Conservation (phyloP, 2,888 invertebrate genomes). For the Drosophila diplacantha region DNA sequence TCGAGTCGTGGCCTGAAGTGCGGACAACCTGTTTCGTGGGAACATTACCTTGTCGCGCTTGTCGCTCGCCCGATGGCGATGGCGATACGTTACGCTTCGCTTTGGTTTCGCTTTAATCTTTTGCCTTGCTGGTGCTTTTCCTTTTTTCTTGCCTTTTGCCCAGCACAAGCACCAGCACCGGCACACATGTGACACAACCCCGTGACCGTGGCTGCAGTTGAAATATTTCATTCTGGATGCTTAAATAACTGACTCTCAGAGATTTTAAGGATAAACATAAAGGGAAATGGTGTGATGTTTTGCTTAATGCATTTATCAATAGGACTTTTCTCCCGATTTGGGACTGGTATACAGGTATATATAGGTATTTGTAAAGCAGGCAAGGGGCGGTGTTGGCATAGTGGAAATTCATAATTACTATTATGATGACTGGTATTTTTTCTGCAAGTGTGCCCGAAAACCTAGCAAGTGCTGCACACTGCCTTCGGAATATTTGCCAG, state of each 20-base stretch:
- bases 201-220: conserved; percentile 12
- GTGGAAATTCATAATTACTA: no score
- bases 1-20: conserved; percentile 71
- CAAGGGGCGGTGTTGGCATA: no score
- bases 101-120: conserved; percentile 72
- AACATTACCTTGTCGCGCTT: conserved; percentile 77
- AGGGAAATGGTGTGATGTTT: no score
- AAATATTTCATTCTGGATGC: conserved; percentile 6
- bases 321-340: no score
- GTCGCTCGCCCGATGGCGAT: conserved; percentile 68
- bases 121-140: conserved; percentile 37
- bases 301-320: no score
- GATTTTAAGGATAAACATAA: no score
- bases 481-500: conserved; percentile 49
- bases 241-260: not conserved
- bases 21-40: conserved; percentile 78
- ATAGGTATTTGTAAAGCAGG: no score
- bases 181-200: conserved; percentile 24
- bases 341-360: no score
- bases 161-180: conserved; percentile 7
- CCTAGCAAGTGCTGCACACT: conserved; percentile 62
- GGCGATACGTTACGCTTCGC: conserved; percentile 72
- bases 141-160: conserved; percentile 12
- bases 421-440: not conserved
- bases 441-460: conserved; percentile 4